A percentile compares a stretch with the other conserved stretches of the same genome.
Conservation (phyloP, 64 coral and sea anemone species). For the Stichodactyla mertensii region DNA sequence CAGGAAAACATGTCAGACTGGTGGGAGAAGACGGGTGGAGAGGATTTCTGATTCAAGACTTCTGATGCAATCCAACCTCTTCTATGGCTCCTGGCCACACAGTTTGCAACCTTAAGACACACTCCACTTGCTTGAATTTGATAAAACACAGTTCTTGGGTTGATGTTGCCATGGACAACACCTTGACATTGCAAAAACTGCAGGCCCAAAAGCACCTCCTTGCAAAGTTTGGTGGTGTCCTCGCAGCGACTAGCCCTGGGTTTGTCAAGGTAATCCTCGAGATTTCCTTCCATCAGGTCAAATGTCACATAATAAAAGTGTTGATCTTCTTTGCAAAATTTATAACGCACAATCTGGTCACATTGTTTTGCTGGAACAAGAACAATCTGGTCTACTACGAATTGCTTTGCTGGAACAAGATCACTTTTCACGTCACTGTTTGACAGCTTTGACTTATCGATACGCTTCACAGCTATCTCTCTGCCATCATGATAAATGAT, state of each 20-base stretch:
- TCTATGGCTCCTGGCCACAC: neutral
- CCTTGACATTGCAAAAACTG: neutral
- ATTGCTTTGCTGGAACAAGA: neutral
- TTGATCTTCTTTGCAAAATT: neutral
- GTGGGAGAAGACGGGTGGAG: neutral
- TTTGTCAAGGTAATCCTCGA: neutral
- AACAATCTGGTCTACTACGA: neutral
- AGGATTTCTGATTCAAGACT: neutral
- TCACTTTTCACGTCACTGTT: neutral
- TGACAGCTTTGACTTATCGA: neutral
- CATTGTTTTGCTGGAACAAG: no score
- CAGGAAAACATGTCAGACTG: conserved; percentile 14
- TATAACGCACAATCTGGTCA: neutral
- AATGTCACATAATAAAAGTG: neutral
- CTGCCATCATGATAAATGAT: conserved; percentile 1
- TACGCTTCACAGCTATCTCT: conserved; percentile 21
- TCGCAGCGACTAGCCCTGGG: neutral
- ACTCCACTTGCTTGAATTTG: neutral
- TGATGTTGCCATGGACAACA: neutral
- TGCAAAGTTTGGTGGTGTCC: neutral
- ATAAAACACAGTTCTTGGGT: neutral
- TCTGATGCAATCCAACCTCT: neutral
- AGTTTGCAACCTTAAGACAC: neutral
- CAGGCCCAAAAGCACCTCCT: neutral
- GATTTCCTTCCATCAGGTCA: neutral